Base-by-base conservation (phyloP, 2,888 invertebrate species). In the Sinohyriopsis cumingii region DNA sequence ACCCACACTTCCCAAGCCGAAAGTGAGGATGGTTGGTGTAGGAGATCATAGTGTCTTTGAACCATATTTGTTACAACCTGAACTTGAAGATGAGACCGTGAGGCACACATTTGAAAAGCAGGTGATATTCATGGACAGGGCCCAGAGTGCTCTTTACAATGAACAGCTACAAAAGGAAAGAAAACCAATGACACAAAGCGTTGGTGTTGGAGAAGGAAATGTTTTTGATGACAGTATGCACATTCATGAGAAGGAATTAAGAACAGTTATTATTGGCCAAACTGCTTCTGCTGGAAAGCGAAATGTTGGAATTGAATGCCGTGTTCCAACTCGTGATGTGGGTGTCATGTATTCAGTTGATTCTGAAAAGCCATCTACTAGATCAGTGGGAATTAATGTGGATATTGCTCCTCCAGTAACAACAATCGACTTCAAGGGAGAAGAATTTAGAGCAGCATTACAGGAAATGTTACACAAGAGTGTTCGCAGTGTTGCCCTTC, bases 121-220 rank as follows among this genome's bases (percentile, higher is more conserved):
- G 57, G 80, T 81, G 6, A 68, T 76, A 62, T 71, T 81, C 22
- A 72, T 81, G 64, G 80, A 82, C 60, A 65, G 80, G 53, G 82
- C 79, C 59, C 77, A 79, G 65, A 73, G 75, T 60, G 72, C 76
- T 55, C 60, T 78, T 56, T 78, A 74, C 59, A 72, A 67, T 7
- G 72, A 72, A 60, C 75, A 77, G 63, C 25, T 33, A n/a, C 69
- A 60, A 59, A 53, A 59, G 55, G 65, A 68, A 55, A 78, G 82
- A 19, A 82, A 80, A 70, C 81, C 86, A 54, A 64, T 84, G 65
- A 93, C 92, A 70, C 92, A 92, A 65, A 92, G 92, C 63, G 90
- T 94, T 59, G 93, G 92, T 12, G 92, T 93, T 22, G 93, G 94
- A 55, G 91, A 92, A n/a, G 91, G 91, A 63, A 90, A 90, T 61